phyloP scores from a whole-genome alignment of 2,888 invertebrate genomes.

The Xestobium rufovillosum region DNA sequence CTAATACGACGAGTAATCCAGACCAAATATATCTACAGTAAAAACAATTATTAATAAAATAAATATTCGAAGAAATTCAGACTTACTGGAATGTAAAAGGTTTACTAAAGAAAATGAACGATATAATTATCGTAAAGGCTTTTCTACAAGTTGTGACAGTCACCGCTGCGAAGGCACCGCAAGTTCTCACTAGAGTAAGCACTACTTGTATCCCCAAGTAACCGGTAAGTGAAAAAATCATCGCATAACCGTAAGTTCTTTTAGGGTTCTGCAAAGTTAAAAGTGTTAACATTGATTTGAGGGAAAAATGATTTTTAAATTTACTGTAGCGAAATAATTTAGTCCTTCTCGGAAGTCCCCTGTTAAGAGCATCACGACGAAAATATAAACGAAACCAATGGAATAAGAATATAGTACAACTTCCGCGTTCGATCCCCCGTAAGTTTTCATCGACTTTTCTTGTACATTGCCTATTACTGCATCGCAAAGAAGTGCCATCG shows the following conservation, averaged over 20 bases:
- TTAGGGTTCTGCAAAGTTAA: constrained; percentile 56
- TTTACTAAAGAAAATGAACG: constrained; percentile 89
- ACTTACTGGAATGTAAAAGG: constrained; percentile 76
- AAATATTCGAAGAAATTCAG: constrained; percentile 8
- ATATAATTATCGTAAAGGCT: constrained; percentile 85
- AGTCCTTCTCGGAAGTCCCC: constrained; percentile 72
- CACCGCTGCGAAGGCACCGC: constrained; percentile 88
- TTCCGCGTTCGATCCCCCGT: constrained; percentile 80
- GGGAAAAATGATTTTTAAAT: constrained; percentile 20
- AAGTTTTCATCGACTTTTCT: constrained; percentile 86
- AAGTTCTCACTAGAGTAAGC: constrained; percentile 76
- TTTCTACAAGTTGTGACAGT: constrained; percentile 89
- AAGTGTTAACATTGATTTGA: constrained; percentile 8
- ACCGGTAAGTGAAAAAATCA: constrained; percentile 80
- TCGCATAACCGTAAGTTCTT: constrained; percentile 75
- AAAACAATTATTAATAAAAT: constrained; percentile 6
- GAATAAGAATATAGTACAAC: constrained; percentile 89
- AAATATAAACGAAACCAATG: constrained; percentile 76
- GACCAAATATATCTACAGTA: constrained; percentile 80
- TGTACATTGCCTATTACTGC: constrained; percentile 96
- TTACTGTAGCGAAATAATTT: constrained; percentile 68
- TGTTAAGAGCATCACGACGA: constrained; percentile 60
- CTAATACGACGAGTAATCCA: constrained; percentile 77
- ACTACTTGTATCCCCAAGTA: constrained; percentile 93
- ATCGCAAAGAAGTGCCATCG: constrained; percentile 83